A percentile compares a stretch with the other conserved stretches of the same genome.
Evolutionary conservation across 2,888 invertebrate species (phyloP).

Genomic region (Leptothorax acervorum): DNA sequence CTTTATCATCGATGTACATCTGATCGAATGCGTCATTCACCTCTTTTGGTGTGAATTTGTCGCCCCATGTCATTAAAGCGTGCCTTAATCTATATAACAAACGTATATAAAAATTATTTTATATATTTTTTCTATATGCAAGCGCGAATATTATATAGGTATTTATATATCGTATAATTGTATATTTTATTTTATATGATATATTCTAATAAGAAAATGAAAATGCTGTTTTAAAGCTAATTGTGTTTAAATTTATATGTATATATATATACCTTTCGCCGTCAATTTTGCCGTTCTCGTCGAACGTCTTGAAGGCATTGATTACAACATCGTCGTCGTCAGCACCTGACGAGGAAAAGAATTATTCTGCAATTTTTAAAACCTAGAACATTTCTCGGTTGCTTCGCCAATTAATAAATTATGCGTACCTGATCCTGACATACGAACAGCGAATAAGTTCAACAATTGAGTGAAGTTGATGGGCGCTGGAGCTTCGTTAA

Average conservation of each 20-base stretch:
- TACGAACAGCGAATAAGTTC: constrained; percentile 96
- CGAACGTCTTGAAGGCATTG: constrained; percentile 97
- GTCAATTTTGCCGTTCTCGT: constrained; percentile 95
- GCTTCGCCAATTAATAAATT: neutral
- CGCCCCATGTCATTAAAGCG: constrained; percentile 97
- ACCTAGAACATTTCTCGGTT: neutral
- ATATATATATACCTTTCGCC: constrained; percentile 89
- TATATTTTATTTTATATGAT: neutral
- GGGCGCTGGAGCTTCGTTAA: constrained; percentile 94
- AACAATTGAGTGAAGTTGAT: constrained; percentile 98
- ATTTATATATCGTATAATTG: neutral
- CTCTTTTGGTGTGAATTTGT: constrained; percentile 95
- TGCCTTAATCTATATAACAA: constrained; percentile 90
- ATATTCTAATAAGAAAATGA: neutral
- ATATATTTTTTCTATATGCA: too few species aligned
- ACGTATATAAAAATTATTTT: neutral
- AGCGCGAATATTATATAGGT: neutral
- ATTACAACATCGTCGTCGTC: constrained; percentile 97
- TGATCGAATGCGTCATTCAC: constrained; percentile 97
- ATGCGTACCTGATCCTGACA: constrained; percentile 92
- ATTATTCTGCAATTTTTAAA: neutral
- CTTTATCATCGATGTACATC: constrained; percentile 96
- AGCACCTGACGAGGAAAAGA: constrained; percentile 86
- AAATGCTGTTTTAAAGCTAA: neutral
- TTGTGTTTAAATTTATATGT: too few species aligned